A percentile compares a stretch with the other conserved stretches of the same genome.
Conservation (phyloP, 2,797 vertebrate species). For the Anguilla pacifica region DNA sequence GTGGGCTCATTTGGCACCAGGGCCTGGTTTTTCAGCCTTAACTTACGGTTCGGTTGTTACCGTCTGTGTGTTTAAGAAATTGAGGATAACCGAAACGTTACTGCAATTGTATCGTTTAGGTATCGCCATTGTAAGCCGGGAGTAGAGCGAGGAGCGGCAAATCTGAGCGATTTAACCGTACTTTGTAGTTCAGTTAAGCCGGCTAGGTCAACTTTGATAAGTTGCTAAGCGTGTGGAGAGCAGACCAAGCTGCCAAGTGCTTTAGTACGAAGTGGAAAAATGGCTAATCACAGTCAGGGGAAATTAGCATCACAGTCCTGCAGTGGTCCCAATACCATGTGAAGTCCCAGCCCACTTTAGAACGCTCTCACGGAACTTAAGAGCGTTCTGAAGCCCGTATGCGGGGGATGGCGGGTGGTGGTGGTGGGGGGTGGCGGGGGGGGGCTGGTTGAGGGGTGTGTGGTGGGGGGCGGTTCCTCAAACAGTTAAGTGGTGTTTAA, state of each 20-base stretch:
- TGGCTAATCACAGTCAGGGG: constrained; percentile 21
- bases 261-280: constrained; percentile 17
- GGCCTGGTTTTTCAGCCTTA: not conserved
- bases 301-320: constrained; percentile 5
- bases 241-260: constrained; percentile 8
- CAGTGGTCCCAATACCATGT: not conserved
- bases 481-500: constrained; percentile 17
- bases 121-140: not conserved
- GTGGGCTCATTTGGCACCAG: not conserved
- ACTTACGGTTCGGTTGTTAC: not conserved
- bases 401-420: constrained; percentile 30
- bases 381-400: constrained; percentile 47
- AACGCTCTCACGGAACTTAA: constrained; percentile 72
- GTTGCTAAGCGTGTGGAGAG: constrained; percentile 21
- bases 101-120: not conserved
- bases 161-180: not conserved
- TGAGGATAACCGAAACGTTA: not conserved
- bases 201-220: constrained; percentile 22
- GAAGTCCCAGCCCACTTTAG: constrained; percentile 50
- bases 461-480: constrained; percentile 33
- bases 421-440: constrained; percentile 24
- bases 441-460: not conserved
- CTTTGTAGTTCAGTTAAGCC: constrained; percentile 18
- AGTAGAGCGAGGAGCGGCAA: not conserved
- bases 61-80: not conserved